phyloP scores from a whole-genome alignment of 2,888 invertebrate genomes.

The Trachelus troglodyta region DNA sequence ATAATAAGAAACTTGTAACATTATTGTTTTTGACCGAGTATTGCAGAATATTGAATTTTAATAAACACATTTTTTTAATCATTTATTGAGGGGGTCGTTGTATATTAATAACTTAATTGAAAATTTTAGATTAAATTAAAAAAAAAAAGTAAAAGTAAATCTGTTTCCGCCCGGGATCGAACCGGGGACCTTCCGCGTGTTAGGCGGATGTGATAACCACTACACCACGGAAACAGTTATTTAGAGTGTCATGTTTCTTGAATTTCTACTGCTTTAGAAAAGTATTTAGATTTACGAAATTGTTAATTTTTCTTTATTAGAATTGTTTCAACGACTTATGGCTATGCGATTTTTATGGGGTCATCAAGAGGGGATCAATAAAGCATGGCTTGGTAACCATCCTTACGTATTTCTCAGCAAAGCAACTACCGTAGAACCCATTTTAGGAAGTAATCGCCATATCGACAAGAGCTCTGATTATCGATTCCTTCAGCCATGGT shows the following conservation, averaged over 20 bases:
- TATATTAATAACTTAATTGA: background rate
- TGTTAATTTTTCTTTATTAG: slow-evolving; percentile 47
- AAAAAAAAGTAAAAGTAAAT: background rate
- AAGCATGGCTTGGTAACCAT: slow-evolving; percentile 67
- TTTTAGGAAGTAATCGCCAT: slow-evolving; percentile 70
- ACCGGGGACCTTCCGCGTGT: slow-evolving; percentile 71
- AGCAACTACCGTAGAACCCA: slow-evolving; percentile 68
- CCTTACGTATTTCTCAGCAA: slow-evolving; percentile 69
- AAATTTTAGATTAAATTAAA: no score
- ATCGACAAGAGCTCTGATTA: slow-evolving; percentile 73
- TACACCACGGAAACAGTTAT: slow-evolving; percentile 82
- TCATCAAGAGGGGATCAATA: slow-evolving; percentile 67
- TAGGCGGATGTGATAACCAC: slow-evolving; percentile 93
- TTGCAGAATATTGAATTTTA: background rate
- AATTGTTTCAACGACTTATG: slow-evolving; percentile 68
- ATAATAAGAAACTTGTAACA: background rate
- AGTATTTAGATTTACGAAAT: background rate
- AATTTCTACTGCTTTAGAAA: background rate
- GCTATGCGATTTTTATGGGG: slow-evolving; percentile 69
- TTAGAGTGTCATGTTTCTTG: background rate
- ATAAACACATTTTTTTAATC: background rate
- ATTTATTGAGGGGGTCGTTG: background rate
- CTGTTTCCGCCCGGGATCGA: slow-evolving; percentile 20
- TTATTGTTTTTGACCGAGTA: background rate
- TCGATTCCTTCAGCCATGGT: slow-evolving; percentile 71